A percentile compares a stretch with the other conserved stretches of the same genome.
Evolutionary conservation across 2,888 invertebrate genomes (phyloP).

Genomic region (Xestobium rufovillosum): DNA sequence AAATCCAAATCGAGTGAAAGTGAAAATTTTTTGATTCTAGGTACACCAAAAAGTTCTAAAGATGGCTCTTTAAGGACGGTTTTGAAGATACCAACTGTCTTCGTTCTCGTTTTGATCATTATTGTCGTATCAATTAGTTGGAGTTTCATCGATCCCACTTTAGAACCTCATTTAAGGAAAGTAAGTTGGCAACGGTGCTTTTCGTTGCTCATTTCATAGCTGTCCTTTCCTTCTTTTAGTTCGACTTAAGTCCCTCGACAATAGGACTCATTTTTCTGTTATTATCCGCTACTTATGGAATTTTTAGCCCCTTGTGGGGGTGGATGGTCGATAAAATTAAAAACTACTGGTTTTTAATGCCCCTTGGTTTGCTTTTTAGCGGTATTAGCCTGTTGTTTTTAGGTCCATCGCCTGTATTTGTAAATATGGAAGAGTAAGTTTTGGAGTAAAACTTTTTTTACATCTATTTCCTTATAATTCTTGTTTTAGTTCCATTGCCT

Average conservation of each 20-base stretch:
- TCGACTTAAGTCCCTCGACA: slow-evolving; percentile 54
- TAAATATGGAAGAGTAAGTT: slow-evolving; percentile 51
- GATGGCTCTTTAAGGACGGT: slow-evolving; percentile 54
- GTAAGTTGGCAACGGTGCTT: no score
- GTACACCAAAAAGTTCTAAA: slow-evolving; percentile 29
- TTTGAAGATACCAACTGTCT: slow-evolving; percentile 59
- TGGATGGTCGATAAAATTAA: slow-evolving; percentile 56
- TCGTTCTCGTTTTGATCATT: slow-evolving; percentile 61
- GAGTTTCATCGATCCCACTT: slow-evolving; percentile 69
- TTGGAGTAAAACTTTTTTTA: slow-evolving; percentile 2
- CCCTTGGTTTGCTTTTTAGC: slow-evolving; percentile 55
- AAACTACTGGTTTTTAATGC: slow-evolving; percentile 66
- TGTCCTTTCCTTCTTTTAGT: slow-evolving; percentile 47
- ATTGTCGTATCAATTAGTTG: slow-evolving; percentile 64
- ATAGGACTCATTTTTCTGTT: slow-evolving; percentile 65
- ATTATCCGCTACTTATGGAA: slow-evolving; percentile 61
- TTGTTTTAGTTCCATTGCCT: slow-evolving; percentile 51
- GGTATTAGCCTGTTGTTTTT: slow-evolving; percentile 54
- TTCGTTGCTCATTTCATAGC: not conserved
- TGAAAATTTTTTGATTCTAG: not conserved
- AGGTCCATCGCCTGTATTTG: slow-evolving; percentile 56
- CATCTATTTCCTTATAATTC: slow-evolving; percentile 4
- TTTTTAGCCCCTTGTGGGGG: slow-evolving; percentile 66
- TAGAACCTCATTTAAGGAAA: slow-evolving; percentile 63
- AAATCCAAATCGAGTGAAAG: not conserved